Conservation (phyloP, 1,140 invertebrate genomes). For the Drosophila busckii region DNA sequence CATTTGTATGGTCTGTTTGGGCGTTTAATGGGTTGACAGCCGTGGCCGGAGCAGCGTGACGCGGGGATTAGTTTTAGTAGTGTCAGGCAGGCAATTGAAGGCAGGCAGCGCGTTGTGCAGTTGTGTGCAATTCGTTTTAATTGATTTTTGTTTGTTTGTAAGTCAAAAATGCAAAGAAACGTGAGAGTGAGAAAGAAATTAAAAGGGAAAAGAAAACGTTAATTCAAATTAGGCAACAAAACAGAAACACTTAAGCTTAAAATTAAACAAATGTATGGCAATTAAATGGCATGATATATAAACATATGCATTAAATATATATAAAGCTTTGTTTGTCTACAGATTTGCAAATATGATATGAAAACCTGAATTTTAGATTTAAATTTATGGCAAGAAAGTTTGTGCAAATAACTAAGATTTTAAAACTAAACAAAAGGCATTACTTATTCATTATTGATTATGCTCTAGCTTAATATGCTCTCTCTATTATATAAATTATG, state of each 20-base stretch:
- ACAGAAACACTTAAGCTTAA: conserved; percentile 30
- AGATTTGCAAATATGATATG: too few species aligned
- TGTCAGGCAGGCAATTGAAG: conserved; percentile 39
- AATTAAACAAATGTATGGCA: conserved; percentile 27
- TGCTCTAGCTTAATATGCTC: too few species aligned
- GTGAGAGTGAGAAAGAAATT: conserved; percentile 46
- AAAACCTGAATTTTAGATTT: too few species aligned
- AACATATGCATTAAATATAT: conserved; percentile 25
- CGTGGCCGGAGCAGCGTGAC: conserved; percentile 30
- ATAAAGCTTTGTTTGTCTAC: too few species aligned
- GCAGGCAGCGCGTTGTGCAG: conserved; percentile 11
- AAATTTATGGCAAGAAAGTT: too few species aligned
- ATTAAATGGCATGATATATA: conserved; percentile 16
- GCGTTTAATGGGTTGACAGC: conserved; percentile 1
- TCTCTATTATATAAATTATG: too few species aligned
- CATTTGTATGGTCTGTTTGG: conserved; percentile 50
- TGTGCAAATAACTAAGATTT: too few species aligned
- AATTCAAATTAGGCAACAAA: conserved; percentile 60
- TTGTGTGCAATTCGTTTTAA: conserved; percentile 12
- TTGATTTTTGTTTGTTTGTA: conserved; percentile 19
- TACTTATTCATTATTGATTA: too few species aligned
- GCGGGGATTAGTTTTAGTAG: conserved; percentile 37
- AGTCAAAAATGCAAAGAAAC: conserved; percentile 70
- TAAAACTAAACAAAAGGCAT: too few species aligned
- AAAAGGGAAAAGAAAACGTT: conserved; percentile 40